Base-by-base conservation (phyloP, 2,113 vertebrate genomes). In the Sapajus apella region DNA sequence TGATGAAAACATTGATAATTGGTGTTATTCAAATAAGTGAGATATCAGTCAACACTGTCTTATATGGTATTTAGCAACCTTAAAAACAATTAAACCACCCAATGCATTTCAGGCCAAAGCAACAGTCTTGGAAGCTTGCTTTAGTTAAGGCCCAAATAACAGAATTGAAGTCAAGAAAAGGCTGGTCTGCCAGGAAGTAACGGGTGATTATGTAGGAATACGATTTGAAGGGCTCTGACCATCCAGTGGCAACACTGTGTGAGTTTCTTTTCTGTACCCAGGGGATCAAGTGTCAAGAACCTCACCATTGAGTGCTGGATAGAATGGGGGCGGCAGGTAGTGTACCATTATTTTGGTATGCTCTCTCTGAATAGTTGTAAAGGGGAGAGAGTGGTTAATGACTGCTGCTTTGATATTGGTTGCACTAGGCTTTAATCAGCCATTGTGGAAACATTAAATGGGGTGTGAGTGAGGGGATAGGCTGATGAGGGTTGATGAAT, bases 61-160 rank as follows among this genome's bases (percentile, higher is more conserved):
- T 92, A 56, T 18, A 56, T 2, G 55, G 32, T 91, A 37, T 56
- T 75, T 47, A 37, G 52, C 56, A 87, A n/a, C 47, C 68, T 79
- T 73, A 56, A 75, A 79, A 94, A 64, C 80, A 92, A 52, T 47
- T 55, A 80, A 90, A 84, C 95, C 95, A 90, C 64, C 8, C 68
- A 82, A 32, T 4, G 43, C 43, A 27, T 32, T 76, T 80, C 12
- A 64, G 45, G 70, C 75, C 88, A 61, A 17, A 70, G 20, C 25
- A 64, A 32, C 8, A 32, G 18, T 40, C 58, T 84, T n/a, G 37
- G 17, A 92, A 50, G 25, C 8, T 86, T 50, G 35, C 6, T 50
- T 94, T 27, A 66, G 52, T 87, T 32, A 90, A 40, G 27, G 21
- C 35, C 70, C 6, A 30, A 70, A 50, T 52, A 56, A 40, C n/a